phyloP scores from a whole-genome alignment of 2,113 vertebrate species.

The Patagioenas fasciata region DNA sequence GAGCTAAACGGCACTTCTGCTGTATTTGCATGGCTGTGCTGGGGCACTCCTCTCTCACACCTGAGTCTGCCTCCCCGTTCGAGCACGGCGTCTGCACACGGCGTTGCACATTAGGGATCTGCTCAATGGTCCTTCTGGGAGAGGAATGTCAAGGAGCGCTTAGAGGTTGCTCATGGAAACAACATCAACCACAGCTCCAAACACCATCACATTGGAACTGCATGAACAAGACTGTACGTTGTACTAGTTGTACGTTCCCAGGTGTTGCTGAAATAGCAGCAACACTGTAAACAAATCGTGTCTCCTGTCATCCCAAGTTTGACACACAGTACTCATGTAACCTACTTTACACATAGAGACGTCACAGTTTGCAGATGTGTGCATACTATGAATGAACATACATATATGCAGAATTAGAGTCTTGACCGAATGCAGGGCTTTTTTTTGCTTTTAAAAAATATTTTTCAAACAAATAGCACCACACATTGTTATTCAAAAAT shows the following conservation, averaged over 20 bases:
- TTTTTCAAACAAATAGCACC: background rate
- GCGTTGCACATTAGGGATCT: background rate
- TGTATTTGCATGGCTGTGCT: background rate
- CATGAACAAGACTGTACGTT: accelerated
- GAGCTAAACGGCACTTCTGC: background rate
- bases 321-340: accelerated
- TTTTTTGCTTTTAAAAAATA: background rate
- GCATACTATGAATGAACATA: background rate
- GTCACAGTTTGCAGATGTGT: no score
- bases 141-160: background rate
- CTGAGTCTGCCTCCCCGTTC: background rate
- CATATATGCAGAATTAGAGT: background rate
- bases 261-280: background rate
- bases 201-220: background rate
- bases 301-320: background rate
- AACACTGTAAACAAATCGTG: background rate
- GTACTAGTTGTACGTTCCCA: background rate
- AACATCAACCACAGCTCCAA: accelerated
- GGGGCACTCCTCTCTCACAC: background rate
- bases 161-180: background rate
- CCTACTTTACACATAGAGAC: background rate
- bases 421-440: background rate
- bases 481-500: background rate
- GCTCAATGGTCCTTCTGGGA: background rate
- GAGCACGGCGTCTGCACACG: background rate